Percentiles rank a stretch among this genome's conserved stretches.
Evolutionary conservation across 2,888 invertebrate genomes (phyloP).

Genomic region (Melanchra persicariae): DNA sequence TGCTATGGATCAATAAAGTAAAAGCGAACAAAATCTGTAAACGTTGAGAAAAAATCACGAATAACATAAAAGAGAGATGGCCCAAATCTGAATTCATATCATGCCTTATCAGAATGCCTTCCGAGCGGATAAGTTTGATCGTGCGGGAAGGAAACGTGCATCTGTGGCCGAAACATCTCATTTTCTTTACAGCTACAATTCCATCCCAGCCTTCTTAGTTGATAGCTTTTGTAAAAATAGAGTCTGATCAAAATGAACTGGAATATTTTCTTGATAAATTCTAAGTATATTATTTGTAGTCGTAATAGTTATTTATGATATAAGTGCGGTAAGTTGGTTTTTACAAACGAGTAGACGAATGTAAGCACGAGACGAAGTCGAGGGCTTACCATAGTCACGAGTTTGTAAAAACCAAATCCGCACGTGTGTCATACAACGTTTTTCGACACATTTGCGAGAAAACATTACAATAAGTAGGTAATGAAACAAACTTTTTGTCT

Average conservation of each 20-base stretch:
- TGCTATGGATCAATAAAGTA: conserved; percentile 64
- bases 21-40: conserved; percentile 65
- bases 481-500: no score
- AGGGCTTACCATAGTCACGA: no score
- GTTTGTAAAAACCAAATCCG: no score
- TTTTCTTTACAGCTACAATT: conserved; percentile 78
- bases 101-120: conserved; percentile 79
- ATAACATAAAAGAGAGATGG: conserved; percentile 75
- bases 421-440: no score
- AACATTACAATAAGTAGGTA: no score
- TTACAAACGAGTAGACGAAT: no score
- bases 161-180: conserved; percentile 78
- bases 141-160: conserved; percentile 74
- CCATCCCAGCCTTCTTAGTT: conserved; percentile 67
- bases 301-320: no score
- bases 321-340: no score
- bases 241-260: conserved; percentile 69
- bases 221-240: conserved; percentile 69
- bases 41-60: conserved; percentile 70
- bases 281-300: conserved; percentile 53
- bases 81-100: conserved; percentile 80
- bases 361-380: no score
- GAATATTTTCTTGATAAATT: conserved; percentile 38
- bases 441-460: no score
- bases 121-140: conserved; percentile 76